Conservation (phyloP, 2,113 vertebrate genomes). For the Formicarius rufipectus region DNA sequence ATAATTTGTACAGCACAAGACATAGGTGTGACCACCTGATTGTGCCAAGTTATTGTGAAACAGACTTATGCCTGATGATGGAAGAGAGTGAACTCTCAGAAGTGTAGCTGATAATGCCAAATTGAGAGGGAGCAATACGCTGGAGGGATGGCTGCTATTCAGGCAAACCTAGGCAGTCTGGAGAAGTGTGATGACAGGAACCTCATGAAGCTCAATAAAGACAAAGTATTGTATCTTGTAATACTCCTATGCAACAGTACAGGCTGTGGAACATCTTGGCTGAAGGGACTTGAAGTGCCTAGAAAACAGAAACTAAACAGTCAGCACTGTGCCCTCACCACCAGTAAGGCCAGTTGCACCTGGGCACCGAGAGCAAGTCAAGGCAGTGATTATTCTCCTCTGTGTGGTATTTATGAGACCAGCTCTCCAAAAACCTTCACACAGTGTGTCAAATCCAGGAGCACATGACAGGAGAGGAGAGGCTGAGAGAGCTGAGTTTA, state of each 20-base stretch:
- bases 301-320: background rate
- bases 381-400: background rate
- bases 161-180: background rate
- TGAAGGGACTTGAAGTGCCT: background rate
- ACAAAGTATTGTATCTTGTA: background rate
- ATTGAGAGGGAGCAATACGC: background rate
- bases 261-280: background rate
- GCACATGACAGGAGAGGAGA: background rate
- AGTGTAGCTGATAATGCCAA: background rate
- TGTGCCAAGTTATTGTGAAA: background rate
- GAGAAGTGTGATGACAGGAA: background rate
- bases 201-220: background rate
- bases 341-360: background rate
- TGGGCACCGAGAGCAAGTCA: background rate
- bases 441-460: background rate
- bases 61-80: fast-evolving
- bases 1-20: background rate
- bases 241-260: background rate
- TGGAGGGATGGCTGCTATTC: background rate
- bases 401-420: background rate
- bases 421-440: background rate
- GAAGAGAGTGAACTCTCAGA: background rate
- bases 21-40: background rate
- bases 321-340: background rate
- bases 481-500: background rate